Percentiles rank a stretch among this genome's conserved stretches.
phyloP scores from a whole-genome alignment of 2,888 invertebrate species.

The Phortica magna region DNA sequence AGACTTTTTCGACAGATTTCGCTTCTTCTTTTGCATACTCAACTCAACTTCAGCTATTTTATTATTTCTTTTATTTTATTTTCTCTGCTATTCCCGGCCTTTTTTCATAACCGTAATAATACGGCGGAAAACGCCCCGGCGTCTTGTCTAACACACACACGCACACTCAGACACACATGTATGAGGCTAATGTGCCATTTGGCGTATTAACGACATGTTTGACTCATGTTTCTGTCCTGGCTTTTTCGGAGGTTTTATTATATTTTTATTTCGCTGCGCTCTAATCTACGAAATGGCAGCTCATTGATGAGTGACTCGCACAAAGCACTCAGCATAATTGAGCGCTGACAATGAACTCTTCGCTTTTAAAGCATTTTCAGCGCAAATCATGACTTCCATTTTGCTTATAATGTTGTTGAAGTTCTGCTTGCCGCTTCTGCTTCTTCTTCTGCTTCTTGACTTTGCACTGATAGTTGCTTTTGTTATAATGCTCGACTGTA shows the following conservation, averaged over 20 bases:
- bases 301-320: neutral
- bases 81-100: neutral
- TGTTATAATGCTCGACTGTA: neutral
- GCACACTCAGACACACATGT: constrained; percentile 5
- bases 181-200: constrained; percentile 26
- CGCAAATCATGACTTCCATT: neutral
- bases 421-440: neutral
- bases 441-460: neutral
- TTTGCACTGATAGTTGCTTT: neutral
- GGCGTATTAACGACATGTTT: constrained; percentile 2
- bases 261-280: neutral
- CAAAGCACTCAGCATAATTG: constrained; percentile 21
- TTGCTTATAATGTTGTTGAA: neutral
- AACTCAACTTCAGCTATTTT: too few relatives aligned
- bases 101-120: constrained; percentile 56
- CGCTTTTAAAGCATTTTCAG: neutral
- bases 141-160: constrained; percentile 16
- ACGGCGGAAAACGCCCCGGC: constrained; percentile 49
- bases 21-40: neutral
- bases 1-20: neutral
- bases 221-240: neutral
- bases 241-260: neutral
- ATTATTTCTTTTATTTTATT: constrained; percentile 63
- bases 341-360: constrained; percentile 22
- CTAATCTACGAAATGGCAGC: constrained; percentile 19